Evolutionary conservation across 2,797 vertebrate species (phyloP).

Genomic region (Dendrocincla fuliginosa): DNA sequence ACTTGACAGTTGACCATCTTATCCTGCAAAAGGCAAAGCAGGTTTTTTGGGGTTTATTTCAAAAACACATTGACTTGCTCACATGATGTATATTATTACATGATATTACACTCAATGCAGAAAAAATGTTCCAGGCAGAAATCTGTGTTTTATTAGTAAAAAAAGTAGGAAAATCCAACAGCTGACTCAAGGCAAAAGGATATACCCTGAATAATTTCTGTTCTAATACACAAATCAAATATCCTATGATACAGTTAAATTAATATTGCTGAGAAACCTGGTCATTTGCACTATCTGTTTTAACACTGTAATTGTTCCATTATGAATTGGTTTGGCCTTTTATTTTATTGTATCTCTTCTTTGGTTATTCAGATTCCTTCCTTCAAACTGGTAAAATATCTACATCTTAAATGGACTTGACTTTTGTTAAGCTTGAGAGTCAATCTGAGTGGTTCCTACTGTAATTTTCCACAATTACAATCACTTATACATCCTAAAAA

Average conservation of each 20-base stretch:
- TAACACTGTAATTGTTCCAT: not conserved
- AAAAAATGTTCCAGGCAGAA: not conserved
- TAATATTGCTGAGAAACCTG: not conserved
- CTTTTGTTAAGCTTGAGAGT: not conserved
- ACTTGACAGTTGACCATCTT: not conserved
- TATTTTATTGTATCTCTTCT: not conserved
- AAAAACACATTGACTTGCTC: not conserved
- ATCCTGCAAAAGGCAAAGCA: not conserved
- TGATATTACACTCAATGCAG: not conserved
- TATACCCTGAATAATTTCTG: not conserved
- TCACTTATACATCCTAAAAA: not conserved
- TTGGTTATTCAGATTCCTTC: not conserved
- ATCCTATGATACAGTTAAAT: not conserved
- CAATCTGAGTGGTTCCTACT: not conserved
- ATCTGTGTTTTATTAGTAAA: not conserved
- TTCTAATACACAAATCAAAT: not conserved
- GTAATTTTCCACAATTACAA: not conserved
- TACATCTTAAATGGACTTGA: not conserved
- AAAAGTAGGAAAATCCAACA: not conserved
- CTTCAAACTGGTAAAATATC: not conserved
- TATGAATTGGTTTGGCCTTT: not conserved
- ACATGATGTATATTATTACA: not conserved
- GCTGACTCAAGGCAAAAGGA: not conserved
- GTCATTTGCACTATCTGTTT: not conserved
- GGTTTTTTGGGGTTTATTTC: not conserved